Percentiles rank a stretch among this genome's conserved stretches.
phyloP scores from a whole-genome alignment of 2,113 vertebrate genomes.

The Steatornis caripensis region DNA sequence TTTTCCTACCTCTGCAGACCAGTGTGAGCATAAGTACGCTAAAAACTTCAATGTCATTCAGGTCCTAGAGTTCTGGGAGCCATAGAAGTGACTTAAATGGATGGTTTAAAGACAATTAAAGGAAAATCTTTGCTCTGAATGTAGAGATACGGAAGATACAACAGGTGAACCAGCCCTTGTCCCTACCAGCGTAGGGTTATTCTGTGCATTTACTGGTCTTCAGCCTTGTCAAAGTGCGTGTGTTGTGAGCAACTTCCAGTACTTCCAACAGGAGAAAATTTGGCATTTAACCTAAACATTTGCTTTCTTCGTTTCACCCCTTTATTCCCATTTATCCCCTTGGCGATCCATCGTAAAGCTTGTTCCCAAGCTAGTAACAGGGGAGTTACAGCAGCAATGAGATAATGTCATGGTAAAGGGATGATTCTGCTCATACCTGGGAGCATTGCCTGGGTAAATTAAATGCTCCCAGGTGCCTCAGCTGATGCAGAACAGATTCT shows the following conservation, averaged over 20 bases:
- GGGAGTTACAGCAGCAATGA: not conserved
- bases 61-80: not conserved
- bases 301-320: not conserved
- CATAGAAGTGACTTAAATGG: not conserved
- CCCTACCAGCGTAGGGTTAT: not conserved
- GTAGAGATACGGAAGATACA: not conserved
- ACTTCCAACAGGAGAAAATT: not conserved
- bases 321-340: not conserved
- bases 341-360: not conserved
- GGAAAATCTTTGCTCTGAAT: not conserved
- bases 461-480: not conserved
- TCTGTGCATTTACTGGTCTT: not conserved
- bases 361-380: not conserved
- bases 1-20: not conserved
- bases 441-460: not conserved
- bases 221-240: not conserved
- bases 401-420: not conserved
- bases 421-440: not conserved
- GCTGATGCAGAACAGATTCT: not conserved
- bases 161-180: not conserved
- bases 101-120: constrained; percentile 7
- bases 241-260: not conserved
- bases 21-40: not conserved
- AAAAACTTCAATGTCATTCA: not conserved
- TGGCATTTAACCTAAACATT: not conserved